phyloP scores from a whole-genome alignment of 37 sponge, comb jelly and placozoan species.

The Chondrilla cf. caribensis region DNA sequence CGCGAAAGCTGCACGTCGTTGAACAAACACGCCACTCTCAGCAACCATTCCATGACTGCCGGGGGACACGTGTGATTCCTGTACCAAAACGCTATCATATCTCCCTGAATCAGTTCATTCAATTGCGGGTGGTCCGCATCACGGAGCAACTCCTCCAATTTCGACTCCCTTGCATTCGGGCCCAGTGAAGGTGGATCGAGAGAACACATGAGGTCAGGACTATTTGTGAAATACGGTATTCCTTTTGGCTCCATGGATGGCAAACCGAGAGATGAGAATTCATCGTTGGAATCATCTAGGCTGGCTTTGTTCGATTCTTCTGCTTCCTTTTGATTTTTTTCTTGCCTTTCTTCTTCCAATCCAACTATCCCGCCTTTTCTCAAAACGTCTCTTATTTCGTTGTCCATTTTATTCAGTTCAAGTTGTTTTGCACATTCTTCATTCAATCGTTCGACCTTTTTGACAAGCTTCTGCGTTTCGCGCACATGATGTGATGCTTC shows the following conservation, averaged over 20 bases:
- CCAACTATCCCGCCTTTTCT: not conserved
- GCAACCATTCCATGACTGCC: not conserved
- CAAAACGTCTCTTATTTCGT: not conserved
- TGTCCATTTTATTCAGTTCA: not conserved
- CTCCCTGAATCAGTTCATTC: constrained; percentile 4
- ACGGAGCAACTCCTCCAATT: not conserved
- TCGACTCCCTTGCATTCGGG: not conserved
- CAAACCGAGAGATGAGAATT: not conserved
- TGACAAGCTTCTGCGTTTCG: not conserved
- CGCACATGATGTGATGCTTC: not conserved
- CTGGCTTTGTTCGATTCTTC: not conserved
- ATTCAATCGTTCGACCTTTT: not conserved
- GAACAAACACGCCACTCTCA: not conserved
- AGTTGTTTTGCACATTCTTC: not conserved
- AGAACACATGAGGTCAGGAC: not conserved
- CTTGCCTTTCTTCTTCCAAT: constrained; percentile 14
- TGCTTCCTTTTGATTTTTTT: not conserved
- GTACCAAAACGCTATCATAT: constrained; percentile 10
- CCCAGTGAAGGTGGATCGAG: constrained; percentile 9
- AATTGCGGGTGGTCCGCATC: constrained; percentile 8
- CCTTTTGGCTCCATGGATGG: not conserved
- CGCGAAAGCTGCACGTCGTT: not conserved
- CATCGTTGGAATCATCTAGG: not conserved
- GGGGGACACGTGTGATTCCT: not conserved
- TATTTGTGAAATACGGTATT: not conserved